Conservation (phyloP, 37 sponge, comb jelly and placozoan species). For the Oscarella lobularis region DNA sequence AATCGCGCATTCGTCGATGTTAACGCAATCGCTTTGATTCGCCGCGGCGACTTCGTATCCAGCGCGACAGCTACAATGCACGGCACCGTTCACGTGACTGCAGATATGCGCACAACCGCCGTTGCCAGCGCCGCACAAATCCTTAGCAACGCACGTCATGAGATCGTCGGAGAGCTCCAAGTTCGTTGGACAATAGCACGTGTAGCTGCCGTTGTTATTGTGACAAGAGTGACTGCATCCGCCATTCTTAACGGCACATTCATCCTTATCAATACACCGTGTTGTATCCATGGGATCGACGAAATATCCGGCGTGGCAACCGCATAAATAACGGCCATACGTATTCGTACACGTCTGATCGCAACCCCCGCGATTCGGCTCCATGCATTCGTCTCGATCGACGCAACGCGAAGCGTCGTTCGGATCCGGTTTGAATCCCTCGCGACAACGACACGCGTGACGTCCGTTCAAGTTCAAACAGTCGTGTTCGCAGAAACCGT, state of each 20-base stretch:
- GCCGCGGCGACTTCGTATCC: background rate
- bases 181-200: background rate
- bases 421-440: background rate
- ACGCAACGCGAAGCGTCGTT: background rate
- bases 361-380: background rate
- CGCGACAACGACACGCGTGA: background rate
- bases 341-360: background rate
- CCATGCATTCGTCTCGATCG: slow-evolving; percentile 2
- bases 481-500: background rate
- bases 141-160: background rate
- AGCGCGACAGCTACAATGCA: background rate
- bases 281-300: background rate
- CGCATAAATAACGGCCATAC: background rate
- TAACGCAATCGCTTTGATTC: background rate
- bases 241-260: background rate
- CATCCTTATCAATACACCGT: background rate
- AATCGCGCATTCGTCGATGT: background rate
- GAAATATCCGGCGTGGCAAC: background rate
- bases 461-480: background rate
- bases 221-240: slow-evolving; percentile 1
- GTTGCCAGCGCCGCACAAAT: background rate
- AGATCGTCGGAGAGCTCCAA: background rate
- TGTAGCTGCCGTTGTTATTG: background rate
- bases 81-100: background rate
- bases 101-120: slow-evolving; percentile 6